A percentile compares a stretch with the other conserved stretches of the same genome.
Evolutionary conservation across 1,140 invertebrate species (phyloP).

Genomic region (Ephestia elutella): DNA sequence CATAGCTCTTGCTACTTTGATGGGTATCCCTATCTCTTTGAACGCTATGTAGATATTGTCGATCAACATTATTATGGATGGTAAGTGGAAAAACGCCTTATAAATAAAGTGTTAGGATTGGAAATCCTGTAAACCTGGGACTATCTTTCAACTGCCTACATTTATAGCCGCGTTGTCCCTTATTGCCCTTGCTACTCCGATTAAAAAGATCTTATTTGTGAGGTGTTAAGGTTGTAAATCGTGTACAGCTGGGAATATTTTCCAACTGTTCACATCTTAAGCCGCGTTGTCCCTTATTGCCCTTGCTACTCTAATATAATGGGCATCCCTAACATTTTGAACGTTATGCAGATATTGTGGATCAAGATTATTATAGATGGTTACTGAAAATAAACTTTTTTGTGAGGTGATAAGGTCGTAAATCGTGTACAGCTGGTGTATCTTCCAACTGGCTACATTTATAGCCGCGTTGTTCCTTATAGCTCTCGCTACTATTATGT

Average conservation of each 20-base stretch:
- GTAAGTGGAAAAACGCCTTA: too few relatives aligned
- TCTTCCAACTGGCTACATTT: constrained; percentile 97
- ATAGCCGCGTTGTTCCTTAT: constrained; percentile 98
- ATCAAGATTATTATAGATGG: constrained; percentile 99
- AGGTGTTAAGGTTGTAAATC: too few relatives aligned
- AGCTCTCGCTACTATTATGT: constrained; percentile 95
- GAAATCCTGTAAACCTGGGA: too few relatives aligned
- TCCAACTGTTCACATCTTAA: too few relatives aligned
- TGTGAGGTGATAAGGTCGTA: not conserved
- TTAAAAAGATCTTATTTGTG: too few relatives aligned
- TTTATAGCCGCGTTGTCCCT: too few relatives aligned
- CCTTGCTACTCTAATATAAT: constrained; percentile 95
- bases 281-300: constrained; percentile 94
- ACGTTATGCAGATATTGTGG: constrained; percentile 99
- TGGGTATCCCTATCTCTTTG: constrained; percentile 96
- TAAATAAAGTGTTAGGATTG: not conserved
- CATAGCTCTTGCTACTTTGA: constrained; percentile 95
- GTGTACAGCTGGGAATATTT: too few relatives aligned
- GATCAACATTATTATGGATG: constrained; percentile 99
- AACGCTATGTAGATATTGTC: constrained; percentile 99
- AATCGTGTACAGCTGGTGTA: too few relatives aligned
- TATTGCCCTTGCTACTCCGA: constrained; percentile 96
- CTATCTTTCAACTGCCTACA: constrained; percentile 95
- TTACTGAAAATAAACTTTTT: constrained; percentile 65
- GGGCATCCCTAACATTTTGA: constrained; percentile 96